phyloP scores from a whole-genome alignment of 2,888 invertebrate species.

The Callosobruchus maculatus region DNA sequence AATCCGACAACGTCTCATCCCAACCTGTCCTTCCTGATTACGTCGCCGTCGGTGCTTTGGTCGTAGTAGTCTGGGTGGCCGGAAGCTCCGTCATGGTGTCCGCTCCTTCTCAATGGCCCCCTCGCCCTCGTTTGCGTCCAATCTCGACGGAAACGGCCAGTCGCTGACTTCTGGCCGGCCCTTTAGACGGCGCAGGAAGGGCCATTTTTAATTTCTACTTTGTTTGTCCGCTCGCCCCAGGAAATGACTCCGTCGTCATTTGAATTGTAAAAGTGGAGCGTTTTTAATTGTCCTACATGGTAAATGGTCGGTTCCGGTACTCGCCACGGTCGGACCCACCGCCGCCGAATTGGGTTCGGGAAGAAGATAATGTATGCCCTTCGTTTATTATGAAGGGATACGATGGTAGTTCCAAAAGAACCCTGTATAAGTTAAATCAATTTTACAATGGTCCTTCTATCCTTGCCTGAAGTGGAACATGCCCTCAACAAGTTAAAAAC shows the following conservation, averaged over 20 bases:
- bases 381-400: too few species aligned
- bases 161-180: conserved; percentile 32
- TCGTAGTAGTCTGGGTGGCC: conserved; percentile 9
- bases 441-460: too few species aligned
- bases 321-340: too few species aligned
- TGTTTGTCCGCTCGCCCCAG: conserved; percentile 23
- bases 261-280: conserved; percentile 23
- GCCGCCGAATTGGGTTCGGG: neutral
- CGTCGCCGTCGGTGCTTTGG: neutral
- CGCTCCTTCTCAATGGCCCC: conserved; percentile 44
- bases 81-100: conserved; percentile 45
- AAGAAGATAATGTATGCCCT: neutral
- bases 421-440: too few species aligned
- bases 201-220: conserved; percentile 35
- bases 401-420: too few species aligned
- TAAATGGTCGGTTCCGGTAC: neutral
- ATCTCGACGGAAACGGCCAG: neutral
- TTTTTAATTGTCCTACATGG: neutral
- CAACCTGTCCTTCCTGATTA: neutral
- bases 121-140: too few species aligned
- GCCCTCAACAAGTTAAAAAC: too few species aligned
- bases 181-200: conserved; percentile 34
- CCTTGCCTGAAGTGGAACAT: too few species aligned
- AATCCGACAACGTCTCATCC: neutral
- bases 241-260: conserved; percentile 21